Conservation (phyloP, 2,113 vertebrate genomes). For the Aythya baeri region DNA sequence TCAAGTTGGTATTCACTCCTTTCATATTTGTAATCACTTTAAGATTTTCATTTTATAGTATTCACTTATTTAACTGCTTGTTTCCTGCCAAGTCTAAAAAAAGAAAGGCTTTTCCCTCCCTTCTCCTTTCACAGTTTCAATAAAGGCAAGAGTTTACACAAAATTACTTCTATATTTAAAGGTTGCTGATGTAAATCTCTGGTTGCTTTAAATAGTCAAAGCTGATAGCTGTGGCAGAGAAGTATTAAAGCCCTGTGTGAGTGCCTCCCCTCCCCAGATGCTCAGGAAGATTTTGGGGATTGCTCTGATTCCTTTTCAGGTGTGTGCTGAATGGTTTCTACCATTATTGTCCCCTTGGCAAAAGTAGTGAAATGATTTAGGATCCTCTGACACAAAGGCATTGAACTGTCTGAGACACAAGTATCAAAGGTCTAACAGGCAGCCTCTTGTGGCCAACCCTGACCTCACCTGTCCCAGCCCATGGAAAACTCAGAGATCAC, state of each 20-base stretch:
- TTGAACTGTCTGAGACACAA: background rate
- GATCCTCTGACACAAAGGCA: background rate
- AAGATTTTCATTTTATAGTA: slow-evolving; percentile 51
- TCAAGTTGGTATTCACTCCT: slow-evolving; percentile 23
- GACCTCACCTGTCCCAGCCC: background rate
- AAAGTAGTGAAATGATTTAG: background rate
- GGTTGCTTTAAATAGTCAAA: background rate
- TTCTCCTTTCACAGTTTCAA: background rate
- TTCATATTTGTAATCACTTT: slow-evolving; percentile 50
- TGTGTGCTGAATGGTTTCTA: rapidly evolving
- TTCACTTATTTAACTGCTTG: slow-evolving; percentile 57
- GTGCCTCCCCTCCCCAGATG: background rate
- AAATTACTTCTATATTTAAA: slow-evolving; percentile 50
- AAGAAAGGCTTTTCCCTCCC: slow-evolving; percentile 40
- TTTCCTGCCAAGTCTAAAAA: slow-evolving; percentile 58
- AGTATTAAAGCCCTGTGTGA: background rate
- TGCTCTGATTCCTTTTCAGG: background rate
- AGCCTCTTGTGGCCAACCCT: background rate
- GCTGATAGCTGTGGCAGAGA: background rate
- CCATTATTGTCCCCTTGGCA: background rate
- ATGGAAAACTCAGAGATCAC: background rate
- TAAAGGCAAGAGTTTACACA: slow-evolving; percentile 34
- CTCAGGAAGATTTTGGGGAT: background rate
- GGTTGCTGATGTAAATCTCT: slow-evolving; percentile 10
- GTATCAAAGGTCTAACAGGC: background rate